phyloP scores from a whole-genome alignment of 1,140 invertebrate genomes.

The Drosophila persimilis region DNA sequence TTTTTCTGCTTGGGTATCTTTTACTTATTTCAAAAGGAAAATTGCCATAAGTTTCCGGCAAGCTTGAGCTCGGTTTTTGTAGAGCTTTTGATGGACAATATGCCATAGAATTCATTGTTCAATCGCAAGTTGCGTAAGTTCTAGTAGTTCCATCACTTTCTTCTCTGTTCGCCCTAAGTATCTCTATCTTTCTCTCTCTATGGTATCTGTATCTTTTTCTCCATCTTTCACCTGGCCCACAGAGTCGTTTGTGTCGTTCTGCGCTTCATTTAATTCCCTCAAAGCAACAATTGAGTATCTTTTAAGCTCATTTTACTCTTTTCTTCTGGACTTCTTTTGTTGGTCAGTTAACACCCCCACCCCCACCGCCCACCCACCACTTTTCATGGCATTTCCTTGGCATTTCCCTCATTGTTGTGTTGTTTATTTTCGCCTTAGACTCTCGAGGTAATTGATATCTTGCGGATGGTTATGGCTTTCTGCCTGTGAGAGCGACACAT shows the following conservation, averaged over 20 bases:
- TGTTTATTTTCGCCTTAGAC: slow-evolving; percentile 78
- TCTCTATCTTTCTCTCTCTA: no score
- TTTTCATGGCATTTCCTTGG: slow-evolving; percentile 33
- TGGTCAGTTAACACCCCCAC: slow-evolving; percentile 2
- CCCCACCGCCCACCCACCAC: background rate
- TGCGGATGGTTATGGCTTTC: slow-evolving; percentile 41
- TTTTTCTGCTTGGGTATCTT: no score
- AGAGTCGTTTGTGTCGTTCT: slow-evolving; percentile 26
- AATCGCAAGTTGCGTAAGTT: no score
- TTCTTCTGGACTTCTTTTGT: slow-evolving; percentile 1
- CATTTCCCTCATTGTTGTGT: slow-evolving; percentile 37
- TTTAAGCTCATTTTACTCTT: slow-evolving; percentile 37
- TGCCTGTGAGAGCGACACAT: slow-evolving; percentile 45
- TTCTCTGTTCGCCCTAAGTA: no score
- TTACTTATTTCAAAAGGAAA: no score
- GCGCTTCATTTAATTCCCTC: slow-evolving; percentile 45
- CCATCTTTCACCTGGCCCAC: slow-evolving; percentile 34
- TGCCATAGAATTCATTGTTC: no score
- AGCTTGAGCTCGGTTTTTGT: no score
- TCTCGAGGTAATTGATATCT: slow-evolving; percentile 73
- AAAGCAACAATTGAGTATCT: slow-evolving; percentile 11
- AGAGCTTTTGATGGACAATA: no score
- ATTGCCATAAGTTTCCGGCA: no score
- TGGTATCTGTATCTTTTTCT: no score
- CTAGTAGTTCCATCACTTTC: no score